Base-by-base conservation (phyloP, 2,113 vertebrate genomes). In the Pygoscelis adeliae region DNA sequence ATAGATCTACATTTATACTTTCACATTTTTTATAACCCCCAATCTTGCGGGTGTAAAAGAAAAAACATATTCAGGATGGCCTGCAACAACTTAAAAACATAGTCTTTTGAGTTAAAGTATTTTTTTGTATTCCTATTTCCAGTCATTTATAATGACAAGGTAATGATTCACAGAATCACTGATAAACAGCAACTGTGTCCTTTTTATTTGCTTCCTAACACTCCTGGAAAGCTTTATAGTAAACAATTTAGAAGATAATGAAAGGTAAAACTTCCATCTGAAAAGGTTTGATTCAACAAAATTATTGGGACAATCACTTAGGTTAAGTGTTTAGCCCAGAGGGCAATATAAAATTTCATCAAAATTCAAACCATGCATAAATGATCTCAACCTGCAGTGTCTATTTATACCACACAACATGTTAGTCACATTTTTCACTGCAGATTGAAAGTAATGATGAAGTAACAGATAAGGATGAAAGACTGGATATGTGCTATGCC, bases 261-360 rank as follows among this genome's bases (percentile, higher is more conserved):
- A 97, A 96, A 97, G 97, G 97, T 97, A 97, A 96, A 97, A 93
- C 92, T 97, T 98, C 96, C 85, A 87, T 97, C 95, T 97, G 91
- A 97, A 96, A 97, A 97, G 95, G 94, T 96, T 93, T 97, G 93
- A 97, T 96, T 97, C 96, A 97, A 96, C 90, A 82, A 91, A 97
- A 97, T 97, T 96, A 97, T 97, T 96, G 96, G 97, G 97, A 97
- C 96, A 96, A 98, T 96, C 85, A 92, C 96, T 97, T 96, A 97
- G 97, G 97, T 97, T 98, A 98, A 98, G 96, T 97, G 95, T 97
- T 98, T 97, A 96, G 97, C 97, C 97, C 95, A 97, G 95, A 96
- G 96, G 97, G 97, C 93, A 97, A 90, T 93, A 97, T 98, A 97
- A 97, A 97, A 97, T 96, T 95, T 96, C 97, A 98, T 98, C 97